phyloP scores from a whole-genome alignment of 2,797 vertebrate species.

The Euthynnus affinis region DNA sequence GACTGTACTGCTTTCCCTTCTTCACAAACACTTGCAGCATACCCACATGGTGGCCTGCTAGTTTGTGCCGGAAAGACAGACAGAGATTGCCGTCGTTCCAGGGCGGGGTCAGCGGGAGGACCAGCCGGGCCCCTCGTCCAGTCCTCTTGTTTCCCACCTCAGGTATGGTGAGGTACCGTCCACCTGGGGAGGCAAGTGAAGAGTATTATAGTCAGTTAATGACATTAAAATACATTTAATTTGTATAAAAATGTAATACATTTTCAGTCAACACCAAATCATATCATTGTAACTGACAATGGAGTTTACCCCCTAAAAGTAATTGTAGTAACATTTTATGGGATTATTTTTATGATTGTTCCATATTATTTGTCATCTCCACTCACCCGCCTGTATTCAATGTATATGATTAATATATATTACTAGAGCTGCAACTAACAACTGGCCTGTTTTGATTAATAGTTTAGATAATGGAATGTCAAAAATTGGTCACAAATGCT shows the following conservation, averaged over 20 bases:
- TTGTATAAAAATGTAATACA: neutral
- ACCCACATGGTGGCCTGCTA: constrained; percentile 90
- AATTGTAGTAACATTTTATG: no score
- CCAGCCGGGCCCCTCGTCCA: constrained; percentile 89
- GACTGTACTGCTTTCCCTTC: constrained; percentile 88
- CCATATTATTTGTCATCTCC: neutral
- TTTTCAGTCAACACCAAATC: neutral
- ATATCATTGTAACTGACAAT: neutral
- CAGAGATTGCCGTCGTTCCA: constrained; percentile 90
- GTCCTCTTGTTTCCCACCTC: constrained; percentile 86
- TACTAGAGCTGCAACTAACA: no score
- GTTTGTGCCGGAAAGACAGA: constrained; percentile 93
- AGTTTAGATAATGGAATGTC: no score
- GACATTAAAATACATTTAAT: neutral
- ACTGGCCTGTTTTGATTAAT: no score
- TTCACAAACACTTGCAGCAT: constrained; percentile 94
- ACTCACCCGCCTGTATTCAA: neutral
- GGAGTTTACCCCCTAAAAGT: no score
- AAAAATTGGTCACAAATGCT: no score
- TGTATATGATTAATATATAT: neutral
- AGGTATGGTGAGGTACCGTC: constrained; percentile 91
- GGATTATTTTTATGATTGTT: no score
- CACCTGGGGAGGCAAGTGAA: constrained; percentile 81
- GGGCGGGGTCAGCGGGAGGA: constrained; percentile 86
- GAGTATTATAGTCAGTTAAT: neutral